Base-by-base conservation (phyloP, 2,797 vertebrate genomes). In the Hippopotamyrus pictus region DNA sequence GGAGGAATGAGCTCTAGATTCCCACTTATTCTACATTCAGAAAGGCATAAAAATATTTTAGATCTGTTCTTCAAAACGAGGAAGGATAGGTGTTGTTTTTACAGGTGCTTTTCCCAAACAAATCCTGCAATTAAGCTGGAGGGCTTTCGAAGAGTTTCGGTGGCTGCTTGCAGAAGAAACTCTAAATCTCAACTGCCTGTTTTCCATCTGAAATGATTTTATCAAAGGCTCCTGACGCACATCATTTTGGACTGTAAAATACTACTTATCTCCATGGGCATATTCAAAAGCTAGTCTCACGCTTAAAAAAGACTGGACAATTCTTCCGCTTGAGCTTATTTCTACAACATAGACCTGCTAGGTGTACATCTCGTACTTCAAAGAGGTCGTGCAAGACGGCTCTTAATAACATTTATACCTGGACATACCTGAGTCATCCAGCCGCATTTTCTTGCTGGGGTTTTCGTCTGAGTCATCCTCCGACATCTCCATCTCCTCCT, bases 401-500 rank as follows among this genome's bases (percentile, higher is more conserved):
- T 48, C 44, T 25, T 12, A 51, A 46, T 48, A 84, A 25, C 44
- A 50, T 51, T 84, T 84, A 84, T 25, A n/a, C 62, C 33, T 41
- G 85, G 19, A 3, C 59, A 92, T 96, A 99, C 98, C 98, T 91
- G 97, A 96, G 50, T 98, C 97, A 88, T 97, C 97, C 0, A 95
- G 93, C 90, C 97, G 94, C 88, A 95, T 93, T 92, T 96, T 98
- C 94, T 99, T 99, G 86, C 94, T 96, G 53, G 97, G 97, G 89
- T 95, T 97, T 92, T 98, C 97, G 37, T 96, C 96, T 0, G 92
- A 95, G 90, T 99, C 98, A 17, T 99, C 98, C 33, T 99, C 98
- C 0, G 98, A 99, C 98, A 99, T 98, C 94, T 99, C 98, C 98
- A 99, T 99, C 92, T 99, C 98, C 92, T 99, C 98, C 92, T 99